These are phyloP conservation scores for Corbicula japonica DNA, from an alignment of 2,888 invertebrate genomes.

Conservation along the genomic window DNA sequence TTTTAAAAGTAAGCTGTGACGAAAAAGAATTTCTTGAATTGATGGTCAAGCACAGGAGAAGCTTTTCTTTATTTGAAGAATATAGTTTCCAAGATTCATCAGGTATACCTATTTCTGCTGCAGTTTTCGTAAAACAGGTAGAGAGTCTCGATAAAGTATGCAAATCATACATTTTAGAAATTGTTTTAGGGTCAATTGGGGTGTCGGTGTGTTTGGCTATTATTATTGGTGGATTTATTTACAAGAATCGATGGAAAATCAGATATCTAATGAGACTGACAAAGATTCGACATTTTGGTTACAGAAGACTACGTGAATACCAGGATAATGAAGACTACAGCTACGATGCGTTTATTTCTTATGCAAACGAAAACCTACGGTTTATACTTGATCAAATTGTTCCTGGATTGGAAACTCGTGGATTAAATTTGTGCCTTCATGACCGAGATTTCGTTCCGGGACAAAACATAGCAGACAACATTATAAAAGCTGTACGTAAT, in stretches of 20 bases:
- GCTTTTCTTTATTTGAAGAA: conserved; percentile 10
- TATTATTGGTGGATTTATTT: conserved; percentile 39
- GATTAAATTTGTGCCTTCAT: no score
- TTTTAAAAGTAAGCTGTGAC: conserved; percentile 22
- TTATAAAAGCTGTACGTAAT: no score
- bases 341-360: no score
- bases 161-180: conserved; percentile 1
- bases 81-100: conserved; percentile 11
- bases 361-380: no score
- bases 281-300: conserved; percentile 29
- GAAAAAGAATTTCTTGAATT: conserved; percentile 29
- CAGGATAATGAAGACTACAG: no score
- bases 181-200: conserved; percentile 2
- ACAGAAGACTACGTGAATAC: no score
- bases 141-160: conserved; percentile 13
- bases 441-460: no score
- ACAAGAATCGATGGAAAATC: conserved; percentile 61
- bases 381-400: no score
- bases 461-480: no score
- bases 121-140: conserved; percentile 7
- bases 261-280: conserved; percentile 52
- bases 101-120: not conserved
- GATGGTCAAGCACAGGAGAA: conserved; percentile 28
- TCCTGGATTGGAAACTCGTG: no score
- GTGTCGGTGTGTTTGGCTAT: conserved; percentile 31